Percentiles rank a stretch among this genome's conserved stretches.
Evolutionary conservation across 2,797 vertebrate species (phyloP).

Genomic region (Dermochelys coriacea): DNA sequence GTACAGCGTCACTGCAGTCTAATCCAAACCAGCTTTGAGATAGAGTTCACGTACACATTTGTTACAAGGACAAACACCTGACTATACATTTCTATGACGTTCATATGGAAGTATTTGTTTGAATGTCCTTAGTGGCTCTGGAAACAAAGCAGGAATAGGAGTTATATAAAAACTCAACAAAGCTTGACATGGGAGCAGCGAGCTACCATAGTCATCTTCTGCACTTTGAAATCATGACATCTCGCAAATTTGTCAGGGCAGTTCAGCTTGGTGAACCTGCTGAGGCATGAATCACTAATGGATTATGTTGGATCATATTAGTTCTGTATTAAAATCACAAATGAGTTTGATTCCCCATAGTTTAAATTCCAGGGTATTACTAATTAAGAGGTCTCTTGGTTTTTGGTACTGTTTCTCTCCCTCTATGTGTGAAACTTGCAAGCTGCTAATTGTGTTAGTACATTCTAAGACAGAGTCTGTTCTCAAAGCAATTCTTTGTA

Average conservation of each 20-base stretch:
- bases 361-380: no score
- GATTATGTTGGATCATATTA: no score
- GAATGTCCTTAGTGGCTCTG: neutral
- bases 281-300: neutral
- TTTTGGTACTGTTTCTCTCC: no score
- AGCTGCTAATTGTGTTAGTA: no score
- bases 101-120: neutral
- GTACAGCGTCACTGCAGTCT: neutral
- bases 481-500: no score
- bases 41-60: fast-evolving
- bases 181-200: neutral
- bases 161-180: neutral
- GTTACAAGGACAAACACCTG: neutral
- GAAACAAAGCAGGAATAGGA: neutral
- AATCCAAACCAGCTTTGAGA: slow-evolving; percentile 37
- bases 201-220: neutral
- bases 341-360: no score
- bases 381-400: no score
- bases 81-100: neutral
- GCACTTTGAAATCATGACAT: neutral
- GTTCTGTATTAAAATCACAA: no score
- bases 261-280: neutral
- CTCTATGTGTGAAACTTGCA: no score
- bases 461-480: no score
- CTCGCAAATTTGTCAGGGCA: neutral